These are phyloP conservation scores for Alauda arvensis DNA, from an alignment of 2,797 vertebrate genomes.

Conservation along the genomic window DNA sequence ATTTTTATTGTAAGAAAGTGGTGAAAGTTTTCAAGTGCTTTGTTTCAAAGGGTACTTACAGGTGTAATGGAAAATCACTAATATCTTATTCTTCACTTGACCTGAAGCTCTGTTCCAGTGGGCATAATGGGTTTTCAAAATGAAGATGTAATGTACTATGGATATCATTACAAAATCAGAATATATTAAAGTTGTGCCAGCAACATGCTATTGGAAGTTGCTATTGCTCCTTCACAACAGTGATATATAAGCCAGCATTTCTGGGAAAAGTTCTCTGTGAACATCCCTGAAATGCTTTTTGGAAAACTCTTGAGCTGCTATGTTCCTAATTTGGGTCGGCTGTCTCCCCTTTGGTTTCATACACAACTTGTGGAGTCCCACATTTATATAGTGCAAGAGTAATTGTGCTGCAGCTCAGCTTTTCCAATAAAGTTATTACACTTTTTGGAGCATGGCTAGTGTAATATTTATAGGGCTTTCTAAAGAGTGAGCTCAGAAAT, in stretches of 20 bases:
- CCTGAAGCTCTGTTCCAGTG: neutral
- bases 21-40: neutral
- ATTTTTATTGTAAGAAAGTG: neutral
- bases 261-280: constrained; percentile 9
- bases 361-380: neutral
- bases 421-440: neutral
- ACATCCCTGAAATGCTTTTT: neutral
- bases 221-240: neutral
- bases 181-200: constrained; percentile 2
- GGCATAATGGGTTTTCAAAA: constrained; percentile 8
- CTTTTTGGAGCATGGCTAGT: neutral
- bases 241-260: constrained; percentile 5
- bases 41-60: neutral
- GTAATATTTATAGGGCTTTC: neutral
- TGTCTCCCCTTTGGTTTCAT: neutral
- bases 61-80: neutral
- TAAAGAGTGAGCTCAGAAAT: neutral
- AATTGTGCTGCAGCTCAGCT: fast-evolving
- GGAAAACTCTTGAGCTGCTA: neutral
- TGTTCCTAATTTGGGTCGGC: neutral
- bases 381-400: neutral
- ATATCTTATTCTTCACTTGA: neutral
- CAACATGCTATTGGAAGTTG: neutral
- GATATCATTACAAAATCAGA: constrained; percentile 12
- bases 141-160: neutral